Percentiles rank a stretch among this genome's conserved stretches.
Conservation (phyloP, 2,888 invertebrate species). For the Choristoneura rosaceana region DNA sequence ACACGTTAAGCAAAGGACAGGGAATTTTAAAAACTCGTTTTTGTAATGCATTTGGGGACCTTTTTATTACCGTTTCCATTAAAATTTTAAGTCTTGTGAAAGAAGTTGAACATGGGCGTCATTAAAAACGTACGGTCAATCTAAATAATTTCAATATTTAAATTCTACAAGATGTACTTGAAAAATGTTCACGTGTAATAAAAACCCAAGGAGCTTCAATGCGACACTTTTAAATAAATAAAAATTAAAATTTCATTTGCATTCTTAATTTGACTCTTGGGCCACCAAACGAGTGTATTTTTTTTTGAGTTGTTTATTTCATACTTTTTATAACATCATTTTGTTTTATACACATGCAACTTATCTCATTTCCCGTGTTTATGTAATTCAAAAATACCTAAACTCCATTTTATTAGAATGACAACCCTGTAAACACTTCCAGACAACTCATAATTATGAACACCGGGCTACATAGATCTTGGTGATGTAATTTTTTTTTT, state of each 20-base stretch:
- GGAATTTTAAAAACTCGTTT: neutral
- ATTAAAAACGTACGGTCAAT: neutral
- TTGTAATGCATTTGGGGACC: neutral
- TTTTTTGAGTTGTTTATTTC: no score
- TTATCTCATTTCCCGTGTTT: no score
- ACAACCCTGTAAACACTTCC: no score
- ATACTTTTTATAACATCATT: no score
- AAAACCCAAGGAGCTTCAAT: neutral
- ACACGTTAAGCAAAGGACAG: neutral
- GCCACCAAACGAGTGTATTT: no score
- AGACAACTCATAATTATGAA: no score
- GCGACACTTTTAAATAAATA: neutral
- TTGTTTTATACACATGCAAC: no score
- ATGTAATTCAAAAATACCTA: no score
- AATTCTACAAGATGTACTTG: neutral
- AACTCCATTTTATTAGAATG: no score
- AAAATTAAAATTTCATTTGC: neutral
- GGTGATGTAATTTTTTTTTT: no score
- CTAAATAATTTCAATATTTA: constrained; percentile 10
- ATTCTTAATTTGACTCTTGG: neutral
- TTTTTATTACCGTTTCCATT: neutral
- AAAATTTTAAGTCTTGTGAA: neutral
- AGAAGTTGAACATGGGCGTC: neutral
- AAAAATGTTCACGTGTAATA: neutral
- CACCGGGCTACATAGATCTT: no score